These are phyloP conservation scores for Endotricha flammealis DNA, from an alignment of 2,888 invertebrate genomes.

Conservation along the genomic window DNA sequence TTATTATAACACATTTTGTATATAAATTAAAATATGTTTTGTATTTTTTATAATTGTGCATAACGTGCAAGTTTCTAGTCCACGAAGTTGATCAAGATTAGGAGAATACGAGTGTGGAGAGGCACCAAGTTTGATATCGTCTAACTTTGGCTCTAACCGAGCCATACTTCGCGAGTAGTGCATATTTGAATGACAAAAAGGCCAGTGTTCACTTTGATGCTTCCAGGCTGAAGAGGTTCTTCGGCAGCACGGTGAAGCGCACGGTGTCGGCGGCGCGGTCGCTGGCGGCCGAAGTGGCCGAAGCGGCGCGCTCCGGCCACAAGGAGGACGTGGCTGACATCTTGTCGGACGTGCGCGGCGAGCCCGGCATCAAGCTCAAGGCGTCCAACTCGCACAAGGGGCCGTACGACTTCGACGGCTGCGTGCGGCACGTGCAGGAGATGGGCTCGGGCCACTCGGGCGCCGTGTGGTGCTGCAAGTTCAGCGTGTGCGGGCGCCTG, in stretches of 20 bases:
- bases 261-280: conserved; percentile 95
- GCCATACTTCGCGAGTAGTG: no score
- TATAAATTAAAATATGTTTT: no score
- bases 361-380: conserved; percentile 91
- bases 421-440: conserved; percentile 90
- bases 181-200: no score
- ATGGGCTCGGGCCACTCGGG: conserved; percentile 91
- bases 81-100: no score
- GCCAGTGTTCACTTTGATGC: no score
- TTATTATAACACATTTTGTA: no score
- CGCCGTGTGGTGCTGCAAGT: conserved; percentile 99
- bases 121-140: no score
- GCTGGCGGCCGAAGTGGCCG: conserved; percentile 91
- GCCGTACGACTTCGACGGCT: conserved; percentile 95
- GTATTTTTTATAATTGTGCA: no score
- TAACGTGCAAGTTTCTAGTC: no score
- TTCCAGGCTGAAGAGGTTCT: conserved; percentile 80
- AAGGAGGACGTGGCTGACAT: conserved; percentile 92
- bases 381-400: conserved; percentile 98
- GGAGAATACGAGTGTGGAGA: no score
- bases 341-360: conserved; percentile 87
- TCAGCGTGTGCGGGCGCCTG: conserved; percentile 95
- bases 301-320: conserved; percentile 91
- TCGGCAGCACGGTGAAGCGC: conserved; percentile 93
- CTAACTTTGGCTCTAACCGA: no score